Evolutionary conservation across 1,140 invertebrate genomes (phyloP).

Genomic region (Phthorimaea operculella): DNA sequence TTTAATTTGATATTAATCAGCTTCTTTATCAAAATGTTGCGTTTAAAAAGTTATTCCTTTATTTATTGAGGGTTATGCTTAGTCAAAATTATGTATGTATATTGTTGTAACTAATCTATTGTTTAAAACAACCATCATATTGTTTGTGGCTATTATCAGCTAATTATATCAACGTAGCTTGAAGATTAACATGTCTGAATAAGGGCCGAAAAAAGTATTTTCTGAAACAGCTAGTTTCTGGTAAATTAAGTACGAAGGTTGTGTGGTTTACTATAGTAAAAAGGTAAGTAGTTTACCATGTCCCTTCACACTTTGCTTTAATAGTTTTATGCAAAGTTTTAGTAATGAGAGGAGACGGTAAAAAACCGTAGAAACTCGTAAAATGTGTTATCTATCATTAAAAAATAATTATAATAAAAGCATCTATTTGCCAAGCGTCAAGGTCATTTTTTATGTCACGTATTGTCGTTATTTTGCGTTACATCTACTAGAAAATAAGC

Average conservation of each 20-base stretch:
- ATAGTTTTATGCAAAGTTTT: slow-evolving; percentile 7
- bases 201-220: background rate
- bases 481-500: slow-evolving; percentile 1
- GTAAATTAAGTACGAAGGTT: slow-evolving; percentile 19
- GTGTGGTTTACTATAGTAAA: slow-evolving; percentile 13
- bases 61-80: background rate
- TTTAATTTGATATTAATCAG: no score
- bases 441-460: slow-evolving; percentile 3
- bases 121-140: slow-evolving; percentile 2
- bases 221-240: slow-evolving; percentile 1
- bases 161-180: background rate
- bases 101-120: slow-evolving; percentile 2
- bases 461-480: slow-evolving; percentile 5
- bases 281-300: no score
- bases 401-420: slow-evolving; percentile 8
- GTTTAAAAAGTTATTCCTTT: background rate
- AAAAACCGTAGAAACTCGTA: slow-evolving; percentile 9
- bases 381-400: background rate
- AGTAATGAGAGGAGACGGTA: slow-evolving; percentile 14
- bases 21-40: slow-evolving; percentile 1
- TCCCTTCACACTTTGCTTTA: no score
- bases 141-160: slow-evolving; percentile 3
- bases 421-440: background rate
- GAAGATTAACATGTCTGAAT: background rate
- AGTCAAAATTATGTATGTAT: background rate